A percentile compares a stretch with the other conserved stretches of the same genome.
phyloP scores from a whole-genome alignment of 2,888 invertebrate genomes.

The Nineta flava region DNA sequence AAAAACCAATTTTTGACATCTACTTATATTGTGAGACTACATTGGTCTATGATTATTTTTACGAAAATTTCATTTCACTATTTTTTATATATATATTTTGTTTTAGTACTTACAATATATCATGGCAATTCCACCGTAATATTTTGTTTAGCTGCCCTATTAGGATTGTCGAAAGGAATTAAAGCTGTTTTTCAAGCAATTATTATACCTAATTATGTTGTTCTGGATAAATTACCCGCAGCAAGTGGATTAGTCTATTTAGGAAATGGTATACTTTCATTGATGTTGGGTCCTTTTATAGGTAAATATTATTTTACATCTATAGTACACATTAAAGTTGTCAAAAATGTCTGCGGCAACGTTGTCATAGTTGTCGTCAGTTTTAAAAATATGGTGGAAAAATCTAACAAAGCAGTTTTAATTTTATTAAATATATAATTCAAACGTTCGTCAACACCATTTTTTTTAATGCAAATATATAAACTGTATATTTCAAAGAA shows the following conservation, averaged over 20 bases:
- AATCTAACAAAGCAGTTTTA: no score
- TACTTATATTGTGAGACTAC: no score
- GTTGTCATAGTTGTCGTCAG: no score
- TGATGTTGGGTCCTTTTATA: slow-evolving; percentile 24
- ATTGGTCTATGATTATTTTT: no score
- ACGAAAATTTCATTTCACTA: background rate
- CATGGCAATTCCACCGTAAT: slow-evolving; percentile 15
- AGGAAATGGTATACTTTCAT: slow-evolving; percentile 22
- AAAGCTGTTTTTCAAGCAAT: slow-evolving; percentile 27
- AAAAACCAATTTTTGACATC: no score
- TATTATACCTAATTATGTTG: slow-evolving; percentile 24
- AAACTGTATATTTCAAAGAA: no score
- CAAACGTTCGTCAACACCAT: no score
- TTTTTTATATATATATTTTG: no score
- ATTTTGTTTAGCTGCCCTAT: slow-evolving; percentile 16
- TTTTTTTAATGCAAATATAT: no score
- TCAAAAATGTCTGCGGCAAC: no score
- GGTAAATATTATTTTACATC: slow-evolving; percentile 16
- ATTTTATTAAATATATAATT: no score
- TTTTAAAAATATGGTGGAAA: no score
- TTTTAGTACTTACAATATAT: slow-evolving; percentile 3
- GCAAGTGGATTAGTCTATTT: slow-evolving; percentile 26
- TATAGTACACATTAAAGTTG: background rate
- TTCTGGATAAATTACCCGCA: slow-evolving; percentile 23
- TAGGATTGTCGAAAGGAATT: slow-evolving; percentile 26